A percentile compares a stretch with the other conserved stretches of the same genome.
phyloP scores from a whole-genome alignment of 1,140 invertebrate species.

The Tribolium castaneum region DNA sequence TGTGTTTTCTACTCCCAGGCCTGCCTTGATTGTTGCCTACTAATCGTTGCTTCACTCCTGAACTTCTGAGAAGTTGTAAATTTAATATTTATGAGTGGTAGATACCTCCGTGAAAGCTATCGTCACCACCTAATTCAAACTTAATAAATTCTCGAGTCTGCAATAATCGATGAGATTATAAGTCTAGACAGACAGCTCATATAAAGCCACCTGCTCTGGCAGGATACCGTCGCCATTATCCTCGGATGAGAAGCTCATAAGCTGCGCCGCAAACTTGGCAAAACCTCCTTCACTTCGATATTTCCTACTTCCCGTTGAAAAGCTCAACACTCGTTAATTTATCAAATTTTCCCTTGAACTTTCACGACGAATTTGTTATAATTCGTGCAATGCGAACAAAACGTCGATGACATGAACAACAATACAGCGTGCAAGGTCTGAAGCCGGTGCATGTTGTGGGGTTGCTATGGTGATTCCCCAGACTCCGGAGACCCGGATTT shows the following conservation, averaged over 20 bases:
- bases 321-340: slow-evolving; percentile 10
- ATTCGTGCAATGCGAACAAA: slow-evolving; percentile 37
- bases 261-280: slow-evolving; percentile 14
- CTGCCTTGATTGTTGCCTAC: neutral
- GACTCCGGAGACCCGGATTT: slow-evolving; percentile 49
- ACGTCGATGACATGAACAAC: slow-evolving; percentile 38
- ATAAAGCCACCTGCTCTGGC: slow-evolving; percentile 15
- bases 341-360: slow-evolving; percentile 8
- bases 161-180: slow-evolving; percentile 32
- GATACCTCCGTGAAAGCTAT: neutral
- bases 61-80: neutral
- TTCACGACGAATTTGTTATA: slow-evolving; percentile 7
- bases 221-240: slow-evolving; percentile 7
- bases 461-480: slow-evolving; percentile 46
- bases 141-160: neutral
- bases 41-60: neutral
- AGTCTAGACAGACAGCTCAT: slow-evolving; percentile 32
- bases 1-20: no score
- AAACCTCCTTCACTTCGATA: neutral
- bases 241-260: slow-evolving; percentile 6
- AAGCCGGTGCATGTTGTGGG: slow-evolving; percentile 41
- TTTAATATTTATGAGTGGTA: neutral
- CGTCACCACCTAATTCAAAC: slow-evolving; percentile 2
- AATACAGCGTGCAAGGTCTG: slow-evolving; percentile 38
- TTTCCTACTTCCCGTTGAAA: neutral